phyloP scores from a whole-genome alignment of 1,140 invertebrate genomes.

The Sminthurinus signatus region DNA sequence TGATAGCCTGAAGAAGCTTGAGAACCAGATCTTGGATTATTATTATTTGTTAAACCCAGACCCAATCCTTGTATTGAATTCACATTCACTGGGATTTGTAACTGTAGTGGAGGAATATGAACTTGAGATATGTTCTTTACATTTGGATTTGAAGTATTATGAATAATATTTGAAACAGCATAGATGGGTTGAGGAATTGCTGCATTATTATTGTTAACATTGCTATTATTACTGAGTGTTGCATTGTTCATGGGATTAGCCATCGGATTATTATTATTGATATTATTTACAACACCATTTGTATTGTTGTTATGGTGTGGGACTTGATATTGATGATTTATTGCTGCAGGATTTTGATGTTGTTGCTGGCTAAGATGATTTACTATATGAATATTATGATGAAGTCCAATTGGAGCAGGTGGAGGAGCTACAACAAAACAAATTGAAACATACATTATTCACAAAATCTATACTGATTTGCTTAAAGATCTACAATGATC shows the following conservation, averaged over 20 bases:
- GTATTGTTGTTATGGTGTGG: conserved; percentile 44
- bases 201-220: conserved; percentile 44
- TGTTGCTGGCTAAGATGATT: conserved; percentile 10
- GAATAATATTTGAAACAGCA: conserved; percentile 31
- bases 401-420: conserved; percentile 28
- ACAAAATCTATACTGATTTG: too few species aligned
- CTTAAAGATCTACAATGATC: too few species aligned
- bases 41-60: conserved; percentile 54
- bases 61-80: conserved; percentile 41
- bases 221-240: conserved; percentile 44
- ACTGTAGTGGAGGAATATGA: conserved; percentile 42
- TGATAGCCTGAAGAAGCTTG: conserved; percentile 38
- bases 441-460: too few species aligned
- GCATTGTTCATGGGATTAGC: conserved; percentile 58
- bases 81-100: conserved; percentile 41
- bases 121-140: conserved; percentile 40
- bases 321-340: conserved; percentile 45
- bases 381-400: conserved; percentile 6
- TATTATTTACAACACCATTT: conserved; percentile 50
- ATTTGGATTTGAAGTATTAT: conserved; percentile 35
- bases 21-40: conserved; percentile 30
- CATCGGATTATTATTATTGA: conserved; percentile 59
- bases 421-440: conserved; percentile 19
- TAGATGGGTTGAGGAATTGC: conserved; percentile 44
- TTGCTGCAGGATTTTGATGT: conserved; percentile 18